Percentiles rank a stretch among this genome's conserved stretches.
phyloP scores from a whole-genome alignment of 1,140 invertebrate species.

The Kradibia gibbosae region DNA sequence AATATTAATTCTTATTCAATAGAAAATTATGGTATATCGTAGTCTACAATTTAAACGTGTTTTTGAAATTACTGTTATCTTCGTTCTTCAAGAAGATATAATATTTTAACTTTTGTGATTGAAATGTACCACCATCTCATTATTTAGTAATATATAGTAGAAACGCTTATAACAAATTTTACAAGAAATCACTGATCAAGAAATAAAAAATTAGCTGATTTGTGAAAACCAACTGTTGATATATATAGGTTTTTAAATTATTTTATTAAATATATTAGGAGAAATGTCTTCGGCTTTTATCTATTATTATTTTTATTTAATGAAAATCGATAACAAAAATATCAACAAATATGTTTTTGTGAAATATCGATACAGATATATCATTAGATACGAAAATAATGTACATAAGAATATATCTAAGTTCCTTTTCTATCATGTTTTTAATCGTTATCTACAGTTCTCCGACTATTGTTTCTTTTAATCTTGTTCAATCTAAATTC shows the following conservation, averaged over 20 bases:
- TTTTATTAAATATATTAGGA: neutral
- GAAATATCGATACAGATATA: neutral
- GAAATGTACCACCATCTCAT: neutral
- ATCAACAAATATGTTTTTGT: neutral
- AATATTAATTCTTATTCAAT: constrained; percentile 7
- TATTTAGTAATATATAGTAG: neutral
- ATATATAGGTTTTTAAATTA: constrained; percentile 1
- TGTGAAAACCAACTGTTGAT: neutral
- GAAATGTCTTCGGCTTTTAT: constrained; percentile 4
- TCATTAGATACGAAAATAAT: neutral
- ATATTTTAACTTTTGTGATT: neutral
- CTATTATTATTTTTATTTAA: neutral
- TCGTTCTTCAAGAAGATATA: neutral
- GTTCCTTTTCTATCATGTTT: neutral
- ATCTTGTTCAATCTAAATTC: too few relatives aligned
- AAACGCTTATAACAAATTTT: neutral
- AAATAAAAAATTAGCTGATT: neutral
- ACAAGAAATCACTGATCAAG: neutral
- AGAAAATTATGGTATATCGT: neutral
- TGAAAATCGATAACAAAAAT: neutral
- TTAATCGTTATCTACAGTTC: neutral
- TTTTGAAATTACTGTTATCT: neutral
- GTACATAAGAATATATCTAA: constrained; percentile 18
- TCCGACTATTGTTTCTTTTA: neutral
- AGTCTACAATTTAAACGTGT: neutral